These are phyloP conservation scores for Eurystomus glaucurus DNA, from an alignment of 2,797 vertebrate species.

Conservation along the genomic window DNA sequence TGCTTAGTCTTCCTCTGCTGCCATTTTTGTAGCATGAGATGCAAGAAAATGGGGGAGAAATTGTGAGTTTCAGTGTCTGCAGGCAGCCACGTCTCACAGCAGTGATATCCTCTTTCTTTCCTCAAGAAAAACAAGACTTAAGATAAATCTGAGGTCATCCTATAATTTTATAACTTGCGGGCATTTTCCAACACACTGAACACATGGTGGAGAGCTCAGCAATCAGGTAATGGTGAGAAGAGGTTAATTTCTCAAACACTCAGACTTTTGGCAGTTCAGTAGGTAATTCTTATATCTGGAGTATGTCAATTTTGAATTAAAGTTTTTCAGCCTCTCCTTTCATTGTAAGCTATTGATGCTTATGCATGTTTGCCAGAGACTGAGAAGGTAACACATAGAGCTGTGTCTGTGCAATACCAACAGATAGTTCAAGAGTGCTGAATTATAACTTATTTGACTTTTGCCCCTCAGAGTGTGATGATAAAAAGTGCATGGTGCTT, in stretches of 20 bases:
- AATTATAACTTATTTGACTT: not conserved
- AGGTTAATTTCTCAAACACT: not conserved
- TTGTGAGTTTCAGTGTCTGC: not conserved
- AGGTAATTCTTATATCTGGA: not conserved
- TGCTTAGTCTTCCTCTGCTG: not conserved
- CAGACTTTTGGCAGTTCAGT: not conserved
- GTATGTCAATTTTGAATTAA: not conserved
- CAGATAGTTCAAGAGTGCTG: not conserved
- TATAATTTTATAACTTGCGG: not conserved
- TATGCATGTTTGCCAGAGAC: not conserved
- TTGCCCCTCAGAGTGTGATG: not conserved
- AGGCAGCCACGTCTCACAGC: not conserved
- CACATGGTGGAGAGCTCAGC: not conserved
- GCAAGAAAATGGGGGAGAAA: not conserved
- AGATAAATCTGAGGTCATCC: not conserved
- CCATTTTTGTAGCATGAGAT: not conserved
- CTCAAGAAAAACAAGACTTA: not conserved
- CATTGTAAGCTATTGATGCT: not conserved
- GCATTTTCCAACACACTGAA: not conserved
- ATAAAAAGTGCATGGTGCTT: not conserved
- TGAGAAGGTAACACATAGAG: fast-evolving
- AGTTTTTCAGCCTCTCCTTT: not conserved
- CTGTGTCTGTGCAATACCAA: not conserved
- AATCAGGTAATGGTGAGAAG: not conserved
- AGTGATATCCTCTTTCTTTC: not conserved